phyloP scores from a whole-genome alignment of 2,888 invertebrate species.

The Rotaria socialis region DNA sequence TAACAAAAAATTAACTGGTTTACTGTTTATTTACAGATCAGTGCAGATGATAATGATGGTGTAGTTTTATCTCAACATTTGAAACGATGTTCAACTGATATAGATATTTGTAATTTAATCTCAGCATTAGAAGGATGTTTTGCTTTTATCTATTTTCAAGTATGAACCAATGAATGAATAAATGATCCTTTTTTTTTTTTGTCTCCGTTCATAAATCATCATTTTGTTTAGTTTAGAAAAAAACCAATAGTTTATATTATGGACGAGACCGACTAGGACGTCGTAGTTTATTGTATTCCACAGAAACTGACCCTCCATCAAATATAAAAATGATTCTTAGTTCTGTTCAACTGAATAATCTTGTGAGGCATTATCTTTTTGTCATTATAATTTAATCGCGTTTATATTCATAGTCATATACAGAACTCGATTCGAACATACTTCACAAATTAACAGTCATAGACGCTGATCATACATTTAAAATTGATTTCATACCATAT shows the following conservation, averaged over 20 bases:
- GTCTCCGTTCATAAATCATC: conserved; percentile 35
- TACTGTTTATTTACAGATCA: conserved; percentile 48
- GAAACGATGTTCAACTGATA: conserved; percentile 48
- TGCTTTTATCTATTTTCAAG: conserved; percentile 72
- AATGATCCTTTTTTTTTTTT: conserved; percentile 14
- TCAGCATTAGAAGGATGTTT: conserved; percentile 74
- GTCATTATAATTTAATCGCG: background rate
- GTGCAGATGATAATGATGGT: conserved; percentile 53
- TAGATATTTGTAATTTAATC: conserved; percentile 61
- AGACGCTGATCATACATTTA: background rate
- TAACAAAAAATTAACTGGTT: background rate
- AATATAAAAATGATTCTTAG: background rate
- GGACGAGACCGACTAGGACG: conserved; percentile 79
- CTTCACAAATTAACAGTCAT: background rate
- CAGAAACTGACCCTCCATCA: conserved; percentile 48
- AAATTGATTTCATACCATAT: background rate
- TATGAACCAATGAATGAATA: conserved; percentile 45
- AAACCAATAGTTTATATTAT: conserved; percentile 68
- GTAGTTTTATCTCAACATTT: conserved; percentile 52
- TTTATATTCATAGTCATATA: background rate
- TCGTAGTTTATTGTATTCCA: conserved; percentile 70
- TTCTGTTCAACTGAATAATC: background rate
- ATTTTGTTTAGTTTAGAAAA: conserved; percentile 47
- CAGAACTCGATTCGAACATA: background rate
- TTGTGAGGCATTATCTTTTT: background rate